Conservation (phyloP, 2,113 vertebrate species). For the Etia nguti region DNA sequence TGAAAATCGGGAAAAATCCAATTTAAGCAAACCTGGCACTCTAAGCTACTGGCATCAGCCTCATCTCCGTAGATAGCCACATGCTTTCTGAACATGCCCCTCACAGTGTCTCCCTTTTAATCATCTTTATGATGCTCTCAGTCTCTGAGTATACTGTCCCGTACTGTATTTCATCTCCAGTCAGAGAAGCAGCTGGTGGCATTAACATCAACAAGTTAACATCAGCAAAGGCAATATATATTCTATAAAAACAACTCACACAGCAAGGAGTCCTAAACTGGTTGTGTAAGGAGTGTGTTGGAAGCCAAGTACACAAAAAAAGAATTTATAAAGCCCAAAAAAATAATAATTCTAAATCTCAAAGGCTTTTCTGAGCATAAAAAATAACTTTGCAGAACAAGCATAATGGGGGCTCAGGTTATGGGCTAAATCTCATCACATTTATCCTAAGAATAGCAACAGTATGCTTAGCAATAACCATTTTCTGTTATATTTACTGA, state of each 20-base stretch:
- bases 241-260: constrained; percentile 43
- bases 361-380: neutral
- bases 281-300: neutral
- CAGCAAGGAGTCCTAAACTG: neutral
- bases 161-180: constrained; percentile 32
- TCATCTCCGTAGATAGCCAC: constrained; percentile 9
- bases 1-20: neutral
- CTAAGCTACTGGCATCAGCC: neutral
- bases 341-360: neutral
- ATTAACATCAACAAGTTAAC: constrained; percentile 7
- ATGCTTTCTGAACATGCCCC: constrained; percentile 17
- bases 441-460: neutral
- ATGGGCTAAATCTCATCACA: neutral
- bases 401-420: neutral
- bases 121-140: constrained; percentile 47
- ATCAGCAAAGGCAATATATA: constrained; percentile 18
- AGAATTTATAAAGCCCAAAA: neutral
- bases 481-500: neutral
- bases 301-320: neutral
- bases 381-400: neutral
- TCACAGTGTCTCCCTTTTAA: constrained; percentile 12
- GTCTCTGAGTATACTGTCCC: constrained; percentile 2
- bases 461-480: neutral
- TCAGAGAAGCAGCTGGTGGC: constrained; percentile 39
- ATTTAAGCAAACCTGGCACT: neutral